These are phyloP conservation scores for Neolamprologus tretocephalus DNA, from an alignment of 2,113 vertebrate genomes.

Conservation along the genomic window DNA sequence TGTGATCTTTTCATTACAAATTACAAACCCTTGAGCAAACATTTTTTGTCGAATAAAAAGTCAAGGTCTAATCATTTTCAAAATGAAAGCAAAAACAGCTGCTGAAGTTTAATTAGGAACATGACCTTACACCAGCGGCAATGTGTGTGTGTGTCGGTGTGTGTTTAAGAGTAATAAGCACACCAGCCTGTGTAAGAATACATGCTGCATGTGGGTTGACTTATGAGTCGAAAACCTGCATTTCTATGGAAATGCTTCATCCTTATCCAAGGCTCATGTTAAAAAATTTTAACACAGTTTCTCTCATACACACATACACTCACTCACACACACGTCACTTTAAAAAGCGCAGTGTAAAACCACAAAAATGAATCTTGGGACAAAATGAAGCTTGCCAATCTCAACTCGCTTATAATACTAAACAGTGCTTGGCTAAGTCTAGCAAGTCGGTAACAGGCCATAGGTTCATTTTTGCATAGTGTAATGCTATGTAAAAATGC, in stretches of 20 bases:
- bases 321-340: neutral
- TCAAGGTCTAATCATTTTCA: slow-evolving; percentile 77
- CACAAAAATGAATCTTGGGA: slow-evolving; percentile 1
- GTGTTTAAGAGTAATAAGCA: slow-evolving; percentile 40
- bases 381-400: neutral
- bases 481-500: neutral
- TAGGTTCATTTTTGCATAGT: neutral
- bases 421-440: neutral
- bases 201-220: slow-evolving; percentile 37
- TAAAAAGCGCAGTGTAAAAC: neutral
- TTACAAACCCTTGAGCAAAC: slow-evolving; percentile 73
- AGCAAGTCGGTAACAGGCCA: neutral
- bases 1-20: slow-evolving; percentile 75
- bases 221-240: slow-evolving; percentile 36
- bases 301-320: neutral
- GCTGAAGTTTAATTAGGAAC: slow-evolving; percentile 72
- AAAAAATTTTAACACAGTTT: neutral
- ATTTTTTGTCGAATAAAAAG: slow-evolving; percentile 70
- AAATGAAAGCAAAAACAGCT: slow-evolving; percentile 79
- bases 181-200: slow-evolving; percentile 14
- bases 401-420: neutral
- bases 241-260: slow-evolving; percentile 29
- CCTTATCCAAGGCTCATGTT: neutral
- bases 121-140: slow-evolving; percentile 66
- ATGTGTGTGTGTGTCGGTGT: slow-evolving; percentile 27